Evolutionary conservation across 2,888 invertebrate species (phyloP).

Genomic region (Platycheirus rosarum): DNA sequence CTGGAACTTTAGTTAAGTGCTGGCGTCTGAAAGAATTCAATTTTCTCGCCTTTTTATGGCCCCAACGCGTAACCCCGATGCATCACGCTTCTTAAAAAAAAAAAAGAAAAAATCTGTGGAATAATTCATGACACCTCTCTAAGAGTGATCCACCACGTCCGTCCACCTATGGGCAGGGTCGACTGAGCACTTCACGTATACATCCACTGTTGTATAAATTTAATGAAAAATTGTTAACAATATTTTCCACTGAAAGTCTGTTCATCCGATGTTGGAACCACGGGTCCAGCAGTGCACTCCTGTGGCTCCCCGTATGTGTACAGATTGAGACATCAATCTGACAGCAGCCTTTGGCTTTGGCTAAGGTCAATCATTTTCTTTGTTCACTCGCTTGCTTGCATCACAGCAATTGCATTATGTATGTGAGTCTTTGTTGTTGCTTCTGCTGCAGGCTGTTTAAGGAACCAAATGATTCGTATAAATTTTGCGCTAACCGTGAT

Average conservation of each 20-base stretch:
- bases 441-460: constrained; percentile 14
- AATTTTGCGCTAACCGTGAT: constrained; percentile 58
- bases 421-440: constrained; percentile 20
- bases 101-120: constrained; percentile 43
- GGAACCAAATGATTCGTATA: constrained; percentile 66
- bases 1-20: constrained; percentile 55
- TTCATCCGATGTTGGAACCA: constrained; percentile 11
- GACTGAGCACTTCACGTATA: constrained; percentile 47
- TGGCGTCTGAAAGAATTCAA: constrained; percentile 71
- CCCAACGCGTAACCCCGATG: constrained; percentile 66
- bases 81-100: neutral
- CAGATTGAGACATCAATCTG: constrained; percentile 73
- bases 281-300: constrained; percentile 51
- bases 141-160: constrained; percentile 15
- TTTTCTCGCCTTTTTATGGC: constrained; percentile 71
- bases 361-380: constrained; percentile 72
- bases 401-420: constrained; percentile 47
- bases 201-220: constrained; percentile 63
- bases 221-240: constrained; percentile 73
- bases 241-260: constrained; percentile 49
- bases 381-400: constrained; percentile 49
- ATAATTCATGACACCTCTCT: constrained; percentile 71
- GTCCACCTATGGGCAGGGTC: constrained; percentile 69
- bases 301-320: constrained; percentile 43
- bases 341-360: constrained; percentile 67